Conservation (phyloP, 2,113 vertebrate genomes). For the Eulacestoma nigropectus region DNA sequence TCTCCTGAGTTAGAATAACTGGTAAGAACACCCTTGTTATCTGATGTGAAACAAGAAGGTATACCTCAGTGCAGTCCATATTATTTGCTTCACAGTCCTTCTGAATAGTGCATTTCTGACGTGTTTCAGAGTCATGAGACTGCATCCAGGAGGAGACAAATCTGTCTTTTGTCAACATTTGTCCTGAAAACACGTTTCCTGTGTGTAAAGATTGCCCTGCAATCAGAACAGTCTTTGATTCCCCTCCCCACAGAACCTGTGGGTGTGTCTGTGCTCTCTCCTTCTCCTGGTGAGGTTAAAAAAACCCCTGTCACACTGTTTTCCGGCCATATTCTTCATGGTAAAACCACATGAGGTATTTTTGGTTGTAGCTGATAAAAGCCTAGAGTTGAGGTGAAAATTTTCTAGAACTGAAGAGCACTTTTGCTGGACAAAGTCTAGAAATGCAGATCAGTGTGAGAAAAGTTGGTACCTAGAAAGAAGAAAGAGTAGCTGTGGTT, state of each 20-base stretch:
- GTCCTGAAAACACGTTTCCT: background rate
- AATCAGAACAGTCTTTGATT: background rate
- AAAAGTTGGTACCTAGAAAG: background rate
- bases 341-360: background rate
- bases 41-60: background rate
- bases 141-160: background rate
- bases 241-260: background rate
- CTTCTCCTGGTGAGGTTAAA: background rate
- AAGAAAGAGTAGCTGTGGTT: background rate
- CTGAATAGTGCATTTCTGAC: background rate
- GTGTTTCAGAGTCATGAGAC: background rate
- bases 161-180: background rate
- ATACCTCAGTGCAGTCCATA: background rate
- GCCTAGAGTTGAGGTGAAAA: background rate
- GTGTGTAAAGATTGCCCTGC: rapidly evolving
- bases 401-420: background rate
- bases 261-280: background rate
- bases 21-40: background rate
- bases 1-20: background rate
- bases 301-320: background rate
- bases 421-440: background rate
- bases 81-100: background rate
- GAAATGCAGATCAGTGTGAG: background rate
- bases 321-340: background rate
- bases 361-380: background rate